phyloP scores from a whole-genome alignment of 2,797 vertebrate genomes.

The Sparus aurata region DNA sequence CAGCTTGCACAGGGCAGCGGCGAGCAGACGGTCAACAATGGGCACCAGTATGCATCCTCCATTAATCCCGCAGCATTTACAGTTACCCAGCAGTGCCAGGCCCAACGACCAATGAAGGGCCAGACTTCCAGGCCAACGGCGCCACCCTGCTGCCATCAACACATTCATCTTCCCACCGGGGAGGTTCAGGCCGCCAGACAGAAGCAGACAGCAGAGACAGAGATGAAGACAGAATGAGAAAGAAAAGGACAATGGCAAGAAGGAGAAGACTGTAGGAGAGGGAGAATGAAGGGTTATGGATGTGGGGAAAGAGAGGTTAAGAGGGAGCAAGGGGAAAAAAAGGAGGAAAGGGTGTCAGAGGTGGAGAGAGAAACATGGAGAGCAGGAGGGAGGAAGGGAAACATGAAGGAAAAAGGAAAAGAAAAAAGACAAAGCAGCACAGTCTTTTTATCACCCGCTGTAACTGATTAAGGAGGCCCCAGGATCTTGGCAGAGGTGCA shows the following conservation, averaged over 20 bases:
- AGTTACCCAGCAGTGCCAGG: conserved; percentile 74
- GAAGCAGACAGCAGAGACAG: conserved; percentile 65
- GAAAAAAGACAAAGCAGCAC: conserved; percentile 46
- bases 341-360: conserved; percentile 25
- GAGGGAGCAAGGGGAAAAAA: conserved; percentile 29
- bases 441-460: conserved; percentile 68
- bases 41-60: conserved; percentile 76
- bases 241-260: conserved; percentile 59
- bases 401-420: conserved; percentile 25
- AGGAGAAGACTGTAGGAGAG: conserved; percentile 27
- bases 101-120: conserved; percentile 66
- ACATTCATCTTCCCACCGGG: conserved; percentile 83
- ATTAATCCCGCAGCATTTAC: conserved; percentile 81
- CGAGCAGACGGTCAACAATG: conserved; percentile 79
- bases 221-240: conserved; percentile 57
- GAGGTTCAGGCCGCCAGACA: conserved; percentile 70
- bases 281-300: conserved; percentile 31
- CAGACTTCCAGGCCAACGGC: conserved; percentile 60
- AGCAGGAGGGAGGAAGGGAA: conserved; percentile 29
- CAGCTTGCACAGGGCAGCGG: conserved; percentile 75
- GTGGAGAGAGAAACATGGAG: conserved; percentile 19
- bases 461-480: conserved; percentile 74
- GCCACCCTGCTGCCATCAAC: conserved; percentile 68
- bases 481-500: conserved; percentile 68
- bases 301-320: conserved; percentile 13